A percentile compares a stretch with the other conserved stretches of the same genome.
Conservation (phyloP, 2,888 invertebrate genomes). For the Andrena chrysosceles region DNA sequence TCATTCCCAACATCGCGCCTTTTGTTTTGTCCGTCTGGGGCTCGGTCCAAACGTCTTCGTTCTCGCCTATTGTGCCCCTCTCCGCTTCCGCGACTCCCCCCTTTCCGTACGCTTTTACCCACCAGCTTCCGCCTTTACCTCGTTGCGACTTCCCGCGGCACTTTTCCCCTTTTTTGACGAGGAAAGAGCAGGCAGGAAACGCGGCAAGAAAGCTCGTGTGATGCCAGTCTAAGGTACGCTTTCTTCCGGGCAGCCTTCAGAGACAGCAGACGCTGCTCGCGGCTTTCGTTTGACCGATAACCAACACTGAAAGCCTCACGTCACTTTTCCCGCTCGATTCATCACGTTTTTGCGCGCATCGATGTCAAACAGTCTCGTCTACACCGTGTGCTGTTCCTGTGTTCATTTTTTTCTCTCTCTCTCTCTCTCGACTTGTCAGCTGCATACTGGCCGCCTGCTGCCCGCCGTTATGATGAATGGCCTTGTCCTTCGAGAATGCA, state of each 20-base stretch:
- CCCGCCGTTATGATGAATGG: background rate
- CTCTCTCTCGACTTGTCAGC: background rate
- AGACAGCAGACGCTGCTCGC: conserved; percentile 33
- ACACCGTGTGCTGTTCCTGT: background rate
- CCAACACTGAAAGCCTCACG: conserved; percentile 30
- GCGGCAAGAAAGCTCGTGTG: conserved; percentile 46
- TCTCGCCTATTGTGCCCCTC: conserved; percentile 39
- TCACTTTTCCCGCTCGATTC: conserved; percentile 35
- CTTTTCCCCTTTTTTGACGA: conserved; percentile 29
- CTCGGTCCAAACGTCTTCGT: conserved; percentile 55
- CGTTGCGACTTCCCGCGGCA: conserved; percentile 42
- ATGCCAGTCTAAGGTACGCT: conserved; percentile 25
- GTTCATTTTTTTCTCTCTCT: background rate
- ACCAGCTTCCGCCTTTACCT: conserved; percentile 35
- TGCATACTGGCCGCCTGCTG: background rate
- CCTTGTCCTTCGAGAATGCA: background rate
- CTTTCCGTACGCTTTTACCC: conserved; percentile 35
- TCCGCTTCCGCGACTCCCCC: background rate
- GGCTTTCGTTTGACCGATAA: conserved; percentile 56
- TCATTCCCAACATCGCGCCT: conserved; percentile 47
- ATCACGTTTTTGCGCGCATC: conserved; percentile 36
- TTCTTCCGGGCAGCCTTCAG: conserved; percentile 49
- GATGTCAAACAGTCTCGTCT: conserved; percentile 35
- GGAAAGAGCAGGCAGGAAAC: conserved; percentile 27
- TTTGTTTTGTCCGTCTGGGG: conserved; percentile 61